phyloP scores from a whole-genome alignment of 2,113 vertebrate genomes.

The Oryzias celebensis region DNA sequence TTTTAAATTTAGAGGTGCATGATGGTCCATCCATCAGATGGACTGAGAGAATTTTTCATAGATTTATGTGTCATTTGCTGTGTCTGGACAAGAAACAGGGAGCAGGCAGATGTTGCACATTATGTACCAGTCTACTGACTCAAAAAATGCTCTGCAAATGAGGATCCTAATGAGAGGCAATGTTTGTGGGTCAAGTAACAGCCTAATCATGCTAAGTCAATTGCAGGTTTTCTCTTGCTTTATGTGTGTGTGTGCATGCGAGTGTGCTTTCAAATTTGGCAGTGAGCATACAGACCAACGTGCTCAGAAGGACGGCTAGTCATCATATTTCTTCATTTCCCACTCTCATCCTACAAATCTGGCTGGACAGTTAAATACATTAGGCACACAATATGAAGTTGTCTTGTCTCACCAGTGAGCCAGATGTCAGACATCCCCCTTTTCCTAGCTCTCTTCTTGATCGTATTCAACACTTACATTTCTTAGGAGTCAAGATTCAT shows the following conservation, averaged over 20 bases:
- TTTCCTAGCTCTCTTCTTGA: conserved; percentile 22
- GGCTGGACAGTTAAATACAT: conserved; percentile 65
- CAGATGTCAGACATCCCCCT: conserved; percentile 64
- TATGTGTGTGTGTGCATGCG: conserved; percentile 14
- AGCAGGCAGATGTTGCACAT: conserved; percentile 75
- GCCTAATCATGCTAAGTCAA: conserved; percentile 74
- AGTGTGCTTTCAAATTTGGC: conserved; percentile 3
- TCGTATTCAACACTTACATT: conserved; percentile 16
- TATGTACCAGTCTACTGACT: conserved; percentile 73
- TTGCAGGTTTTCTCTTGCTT: conserved; percentile 57
- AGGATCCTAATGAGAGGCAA: conserved; percentile 75
- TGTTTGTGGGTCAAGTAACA: conserved; percentile 72
- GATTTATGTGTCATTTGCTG: conserved; percentile 63
- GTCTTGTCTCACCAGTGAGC: conserved; percentile 57
- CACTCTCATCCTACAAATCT: conserved; percentile 51
- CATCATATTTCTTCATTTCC: conserved; percentile 66
- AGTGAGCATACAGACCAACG: conserved; percentile 70
- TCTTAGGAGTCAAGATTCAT: conserved; percentile 10
- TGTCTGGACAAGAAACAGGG: conserved; percentile 62
- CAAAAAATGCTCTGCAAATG: conserved; percentile 75
- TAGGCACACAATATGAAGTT: conserved; percentile 64
- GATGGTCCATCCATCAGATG: conserved; percentile 42
- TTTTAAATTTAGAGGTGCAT: conserved; percentile 47
- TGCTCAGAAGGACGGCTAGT: conserved; percentile 57
- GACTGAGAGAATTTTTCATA: conserved; percentile 43